These are phyloP conservation scores for Cygnus olor DNA, from an alignment of 2,797 vertebrate genomes.

Conservation along the genomic window DNA sequence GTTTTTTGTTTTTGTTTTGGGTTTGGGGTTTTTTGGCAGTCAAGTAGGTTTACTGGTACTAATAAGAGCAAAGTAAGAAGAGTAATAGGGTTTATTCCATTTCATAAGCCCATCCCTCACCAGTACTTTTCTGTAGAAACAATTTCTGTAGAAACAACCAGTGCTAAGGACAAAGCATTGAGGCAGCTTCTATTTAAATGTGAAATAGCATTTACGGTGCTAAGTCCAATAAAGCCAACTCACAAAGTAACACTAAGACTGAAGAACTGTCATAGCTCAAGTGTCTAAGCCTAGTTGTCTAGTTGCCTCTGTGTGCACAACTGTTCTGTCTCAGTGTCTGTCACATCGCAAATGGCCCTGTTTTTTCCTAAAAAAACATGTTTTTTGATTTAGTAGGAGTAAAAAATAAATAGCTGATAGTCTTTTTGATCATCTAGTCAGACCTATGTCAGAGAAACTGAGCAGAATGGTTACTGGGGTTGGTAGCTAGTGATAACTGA, in stretches of 20 bases:
- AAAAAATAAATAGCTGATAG: accelerated
- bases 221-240: neutral
- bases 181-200: neutral
- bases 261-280: neutral
- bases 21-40: neutral
- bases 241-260: accelerated
- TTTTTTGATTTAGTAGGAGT: neutral
- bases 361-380: neutral
- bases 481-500: neutral
- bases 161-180: neutral
- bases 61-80: neutral
- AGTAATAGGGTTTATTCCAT: neutral
- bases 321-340: neutral
- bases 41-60: neutral
- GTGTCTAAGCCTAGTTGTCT: neutral
- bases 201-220: neutral
- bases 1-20: neutral
- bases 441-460: accelerated
- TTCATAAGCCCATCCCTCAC: neutral
- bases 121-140: neutral
- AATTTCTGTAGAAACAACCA: neutral
- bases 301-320: neutral
- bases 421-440: neutral
- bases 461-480: neutral
- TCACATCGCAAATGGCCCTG: neutral